A percentile compares a stretch with the other conserved stretches of the same genome.
phyloP scores from a whole-genome alignment of 1,140 invertebrate species.

The Elysia chlorotica region DNA sequence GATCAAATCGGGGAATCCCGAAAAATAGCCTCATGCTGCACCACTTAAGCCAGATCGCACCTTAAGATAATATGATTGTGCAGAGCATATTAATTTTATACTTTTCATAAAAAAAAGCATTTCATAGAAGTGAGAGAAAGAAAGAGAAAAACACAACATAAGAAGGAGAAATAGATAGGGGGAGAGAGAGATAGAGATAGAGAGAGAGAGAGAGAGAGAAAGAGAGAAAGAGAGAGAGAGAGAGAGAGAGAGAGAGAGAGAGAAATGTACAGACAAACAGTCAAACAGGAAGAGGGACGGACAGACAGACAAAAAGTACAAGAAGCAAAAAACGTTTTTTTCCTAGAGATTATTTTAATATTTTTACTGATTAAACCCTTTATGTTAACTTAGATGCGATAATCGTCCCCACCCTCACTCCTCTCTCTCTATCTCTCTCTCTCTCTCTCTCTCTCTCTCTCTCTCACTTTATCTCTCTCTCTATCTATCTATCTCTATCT shows the following conservation, averaged over 20 bases:
- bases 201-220: not conserved
- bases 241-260: conserved; percentile 13
- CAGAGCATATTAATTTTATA: not conserved
- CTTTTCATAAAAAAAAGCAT: not conserved
- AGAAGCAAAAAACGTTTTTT: too few relatives aligned
- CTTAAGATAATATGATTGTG: not conserved
- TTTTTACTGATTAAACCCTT: not conserved
- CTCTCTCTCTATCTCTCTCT: not conserved
- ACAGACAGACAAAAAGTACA: not conserved
- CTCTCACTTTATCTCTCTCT: conserved; percentile 1
- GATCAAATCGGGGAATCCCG: too few relatives aligned
- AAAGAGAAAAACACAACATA: too few relatives aligned
- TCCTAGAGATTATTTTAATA: too few relatives aligned
- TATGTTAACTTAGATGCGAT: not conserved
- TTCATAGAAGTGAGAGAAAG: not conserved
- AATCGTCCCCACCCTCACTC: not conserved
- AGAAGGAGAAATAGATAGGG: too few relatives aligned
- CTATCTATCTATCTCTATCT: conserved; percentile 3
- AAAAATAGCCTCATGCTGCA: too few relatives aligned
- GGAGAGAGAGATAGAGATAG: not conserved
- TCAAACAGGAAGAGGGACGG: not conserved
- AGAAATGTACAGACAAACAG: conserved; percentile 4
- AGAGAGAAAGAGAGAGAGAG: not conserved
- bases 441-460: conserved; percentile 12
- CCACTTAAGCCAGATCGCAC: not conserved